Evolutionary conservation across 2,888 invertebrate species (phyloP).

Genomic region (Latrodectus elegans): DNA sequence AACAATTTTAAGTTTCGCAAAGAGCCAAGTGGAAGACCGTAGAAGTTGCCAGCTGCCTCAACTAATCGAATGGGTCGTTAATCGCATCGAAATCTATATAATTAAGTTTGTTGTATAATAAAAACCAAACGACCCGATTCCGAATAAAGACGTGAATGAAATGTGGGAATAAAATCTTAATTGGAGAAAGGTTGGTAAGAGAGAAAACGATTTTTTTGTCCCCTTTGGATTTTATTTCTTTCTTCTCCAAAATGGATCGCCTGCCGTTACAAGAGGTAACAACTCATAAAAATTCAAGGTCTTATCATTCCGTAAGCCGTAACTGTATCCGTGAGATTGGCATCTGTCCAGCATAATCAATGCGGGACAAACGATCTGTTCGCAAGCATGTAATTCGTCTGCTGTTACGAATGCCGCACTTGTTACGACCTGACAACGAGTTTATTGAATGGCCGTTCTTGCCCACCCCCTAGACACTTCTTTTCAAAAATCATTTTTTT

Average conservation of each 20-base stretch:
- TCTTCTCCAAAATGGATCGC: not conserved
- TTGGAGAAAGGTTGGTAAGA: not conserved
- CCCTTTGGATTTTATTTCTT: not conserved
- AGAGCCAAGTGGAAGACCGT: no score
- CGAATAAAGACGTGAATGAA: not conserved
- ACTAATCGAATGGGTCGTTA: not conserved
- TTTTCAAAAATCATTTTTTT: not conserved
- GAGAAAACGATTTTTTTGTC: not conserved
- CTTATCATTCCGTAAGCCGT: constrained; percentile 11
- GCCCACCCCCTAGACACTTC: not conserved
- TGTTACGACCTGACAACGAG: constrained; percentile 31
- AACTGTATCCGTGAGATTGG: constrained; percentile 45
- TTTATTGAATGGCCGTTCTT: not conserved
- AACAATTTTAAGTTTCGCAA: no score
- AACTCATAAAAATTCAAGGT: constrained; percentile 57
- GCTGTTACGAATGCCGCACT: constrained; percentile 26
- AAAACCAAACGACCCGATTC: not conserved
- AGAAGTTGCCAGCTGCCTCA: not conserved
- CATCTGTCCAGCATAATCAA: constrained; percentile 64
- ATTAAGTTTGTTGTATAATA: not conserved
- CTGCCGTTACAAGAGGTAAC: not conserved
- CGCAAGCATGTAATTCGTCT: constrained; percentile 52
- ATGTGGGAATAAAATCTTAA: not conserved
- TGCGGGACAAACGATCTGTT: constrained; percentile 45
- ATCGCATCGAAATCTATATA: not conserved